Percentiles rank a stretch among this genome's conserved stretches.
Evolutionary conservation across 2,113 vertebrate species (phyloP).

Genomic region (Sinocyclocheilus anophthalmus): DNA sequence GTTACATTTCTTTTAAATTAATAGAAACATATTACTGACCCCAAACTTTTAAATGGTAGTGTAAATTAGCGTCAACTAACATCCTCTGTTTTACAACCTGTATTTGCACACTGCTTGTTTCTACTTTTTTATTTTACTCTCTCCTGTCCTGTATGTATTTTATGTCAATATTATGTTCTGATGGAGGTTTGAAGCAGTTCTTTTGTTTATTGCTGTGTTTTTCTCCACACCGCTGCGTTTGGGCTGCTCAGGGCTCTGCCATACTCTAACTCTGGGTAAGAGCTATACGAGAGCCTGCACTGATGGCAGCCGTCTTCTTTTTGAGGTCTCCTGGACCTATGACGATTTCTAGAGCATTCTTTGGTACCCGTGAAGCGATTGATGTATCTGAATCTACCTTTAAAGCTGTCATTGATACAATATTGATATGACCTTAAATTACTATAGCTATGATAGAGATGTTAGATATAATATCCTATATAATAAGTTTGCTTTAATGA

Average conservation of each 20-base stretch:
- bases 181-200: not conserved
- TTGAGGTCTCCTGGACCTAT: not conserved
- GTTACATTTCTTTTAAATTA: too few relatives aligned
- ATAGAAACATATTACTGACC: not conserved
- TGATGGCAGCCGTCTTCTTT: not conserved
- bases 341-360: constrained; percentile 10
- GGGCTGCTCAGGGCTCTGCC: constrained; percentile 56
- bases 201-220: constrained; percentile 42
- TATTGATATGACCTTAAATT: not conserved
- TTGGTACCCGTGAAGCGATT: not conserved
- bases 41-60: not conserved
- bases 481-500: not conserved
- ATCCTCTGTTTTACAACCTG: not conserved
- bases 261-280: constrained; percentile 58
- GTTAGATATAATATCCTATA: not conserved
- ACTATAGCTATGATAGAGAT: not conserved
- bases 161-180: not conserved
- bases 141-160: not conserved
- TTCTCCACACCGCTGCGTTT: constrained; percentile 18
- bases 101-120: not conserved
- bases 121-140: not conserved
- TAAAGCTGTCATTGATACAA: not conserved
- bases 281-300: constrained; percentile 8
- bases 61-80: too few relatives aligned
- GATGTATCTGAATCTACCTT: constrained; percentile 2